A percentile compares a stretch with the other conserved stretches of the same genome.
phyloP scores from a whole-genome alignment of 2,113 vertebrate genomes.

The Tichodroma muraria region DNA sequence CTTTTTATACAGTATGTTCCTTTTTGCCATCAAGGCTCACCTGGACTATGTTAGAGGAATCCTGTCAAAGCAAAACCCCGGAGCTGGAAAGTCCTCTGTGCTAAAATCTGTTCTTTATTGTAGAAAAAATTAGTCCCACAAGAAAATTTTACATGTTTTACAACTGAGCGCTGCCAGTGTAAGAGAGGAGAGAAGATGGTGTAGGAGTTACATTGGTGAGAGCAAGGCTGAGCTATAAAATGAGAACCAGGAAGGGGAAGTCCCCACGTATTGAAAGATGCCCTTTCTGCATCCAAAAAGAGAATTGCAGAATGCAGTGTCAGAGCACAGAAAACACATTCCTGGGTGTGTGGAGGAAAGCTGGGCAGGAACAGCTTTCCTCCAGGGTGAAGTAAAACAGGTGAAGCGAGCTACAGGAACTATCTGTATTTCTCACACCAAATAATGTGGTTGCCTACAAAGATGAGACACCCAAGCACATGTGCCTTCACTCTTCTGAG shows the following conservation, averaged over 20 bases:
- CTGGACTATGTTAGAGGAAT: not conserved
- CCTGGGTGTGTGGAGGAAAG: not conserved
- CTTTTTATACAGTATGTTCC: not conserved
- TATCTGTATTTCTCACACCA: not conserved
- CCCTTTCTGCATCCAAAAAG: not conserved
- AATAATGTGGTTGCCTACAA: not conserved
- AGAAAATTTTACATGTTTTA: not conserved
- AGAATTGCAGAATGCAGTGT: not conserved
- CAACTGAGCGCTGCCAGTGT: not conserved
- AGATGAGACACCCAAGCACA: not conserved
- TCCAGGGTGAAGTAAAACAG: not conserved
- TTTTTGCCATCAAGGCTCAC: not conserved
- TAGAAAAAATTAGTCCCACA: not conserved
- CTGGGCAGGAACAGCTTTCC: not conserved
- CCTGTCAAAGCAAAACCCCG: not conserved
- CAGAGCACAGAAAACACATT: not conserved
- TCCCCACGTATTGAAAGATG: fast-evolving
- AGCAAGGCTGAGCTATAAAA: not conserved
- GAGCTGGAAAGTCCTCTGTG: not conserved
- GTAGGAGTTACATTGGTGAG: not conserved
- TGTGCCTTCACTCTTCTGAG: not conserved
- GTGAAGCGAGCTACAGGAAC: not conserved
- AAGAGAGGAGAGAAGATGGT: not conserved
- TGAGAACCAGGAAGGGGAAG: not conserved
- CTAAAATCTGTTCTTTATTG: not conserved